Evolutionary conservation across 1,140 invertebrate genomes (phyloP).

Genomic region (Drosophila parvula): DNA sequence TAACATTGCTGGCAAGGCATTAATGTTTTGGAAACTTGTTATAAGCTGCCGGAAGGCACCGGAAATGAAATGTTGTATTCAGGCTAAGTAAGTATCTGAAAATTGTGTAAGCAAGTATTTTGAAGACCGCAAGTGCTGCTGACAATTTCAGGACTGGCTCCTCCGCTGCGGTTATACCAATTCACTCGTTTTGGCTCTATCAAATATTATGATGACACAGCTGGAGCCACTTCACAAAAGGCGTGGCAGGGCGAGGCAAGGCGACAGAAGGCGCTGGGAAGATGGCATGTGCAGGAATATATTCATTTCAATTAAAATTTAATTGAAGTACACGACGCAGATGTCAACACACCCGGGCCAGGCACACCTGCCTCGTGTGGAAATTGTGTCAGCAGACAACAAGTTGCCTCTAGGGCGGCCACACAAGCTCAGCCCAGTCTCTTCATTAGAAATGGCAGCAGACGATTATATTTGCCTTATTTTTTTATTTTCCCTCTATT

Average conservation of each 20-base stretch:
- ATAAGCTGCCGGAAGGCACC: not conserved
- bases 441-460: constrained; percentile 63
- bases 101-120: constrained; percentile 24
- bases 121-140: constrained; percentile 10
- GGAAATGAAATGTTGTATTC: constrained; percentile 11
- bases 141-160: constrained; percentile 8
- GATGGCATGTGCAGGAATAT: constrained; percentile 43
- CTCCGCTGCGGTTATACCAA: not conserved
- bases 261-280: constrained; percentile 38
- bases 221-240: constrained; percentile 58
- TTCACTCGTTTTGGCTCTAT: constrained; percentile 19
- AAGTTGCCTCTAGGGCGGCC: constrained; percentile 40
- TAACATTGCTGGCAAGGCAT: constrained; percentile 1
- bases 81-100: not conserved
- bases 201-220: constrained; percentile 54
- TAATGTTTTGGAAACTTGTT: not conserved
- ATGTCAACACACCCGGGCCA: constrained; percentile 51
- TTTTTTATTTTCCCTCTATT: constrained; percentile 27
- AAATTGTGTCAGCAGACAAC: constrained; percentile 77
- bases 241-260: not conserved
- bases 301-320: constrained; percentile 82
- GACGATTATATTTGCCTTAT: constrained; percentile 56
- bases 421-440: constrained; percentile 14
- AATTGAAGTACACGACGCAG: constrained; percentile 76
- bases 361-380: constrained; percentile 34